Evolutionary conservation across 1,140 invertebrate genomes (phyloP).

Genomic region (Cydia pomonella): DNA sequence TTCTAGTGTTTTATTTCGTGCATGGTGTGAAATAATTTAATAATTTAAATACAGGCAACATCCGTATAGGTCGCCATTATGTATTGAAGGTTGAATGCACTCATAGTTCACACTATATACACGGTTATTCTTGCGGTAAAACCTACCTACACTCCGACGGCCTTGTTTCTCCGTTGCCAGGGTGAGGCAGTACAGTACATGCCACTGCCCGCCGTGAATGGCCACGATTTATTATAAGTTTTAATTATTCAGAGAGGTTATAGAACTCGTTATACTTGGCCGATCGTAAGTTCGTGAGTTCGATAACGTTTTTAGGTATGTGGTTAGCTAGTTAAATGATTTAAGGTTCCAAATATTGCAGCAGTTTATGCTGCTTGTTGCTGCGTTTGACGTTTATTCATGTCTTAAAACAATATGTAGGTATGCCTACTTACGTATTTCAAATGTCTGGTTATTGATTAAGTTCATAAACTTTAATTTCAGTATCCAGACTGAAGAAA

Average conservation of each 20-base stretch:
- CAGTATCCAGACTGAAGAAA: no score
- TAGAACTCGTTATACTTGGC: conserved; percentile 2
- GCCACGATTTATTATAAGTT: neutral
- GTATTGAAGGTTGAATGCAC: neutral
- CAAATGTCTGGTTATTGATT: no score
- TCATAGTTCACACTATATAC: neutral
- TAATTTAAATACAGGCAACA: no score
- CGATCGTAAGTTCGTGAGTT: neutral
- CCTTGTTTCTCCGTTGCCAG: conserved; percentile 3
- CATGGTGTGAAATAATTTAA: no score
- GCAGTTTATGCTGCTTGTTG: neutral
- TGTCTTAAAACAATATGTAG: no score
- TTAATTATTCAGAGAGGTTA: conserved; percentile 31
- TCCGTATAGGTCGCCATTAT: neutral
- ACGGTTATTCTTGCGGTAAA: neutral
- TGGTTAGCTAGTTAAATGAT: conserved; percentile 12
- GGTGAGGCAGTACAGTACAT: neutral
- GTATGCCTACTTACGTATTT: no score
- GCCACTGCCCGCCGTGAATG: neutral
- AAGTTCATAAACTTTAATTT: no score
- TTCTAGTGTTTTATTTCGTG: no score
- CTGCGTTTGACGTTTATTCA: neutral
- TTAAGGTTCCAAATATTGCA: neutral
- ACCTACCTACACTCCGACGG: neutral
- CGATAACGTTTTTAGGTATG: conserved; percentile 1